These are phyloP conservation scores for Caenorhabditis remanei DNA, from an alignment of 1,140 invertebrate species.

Conservation along the genomic window DNA sequence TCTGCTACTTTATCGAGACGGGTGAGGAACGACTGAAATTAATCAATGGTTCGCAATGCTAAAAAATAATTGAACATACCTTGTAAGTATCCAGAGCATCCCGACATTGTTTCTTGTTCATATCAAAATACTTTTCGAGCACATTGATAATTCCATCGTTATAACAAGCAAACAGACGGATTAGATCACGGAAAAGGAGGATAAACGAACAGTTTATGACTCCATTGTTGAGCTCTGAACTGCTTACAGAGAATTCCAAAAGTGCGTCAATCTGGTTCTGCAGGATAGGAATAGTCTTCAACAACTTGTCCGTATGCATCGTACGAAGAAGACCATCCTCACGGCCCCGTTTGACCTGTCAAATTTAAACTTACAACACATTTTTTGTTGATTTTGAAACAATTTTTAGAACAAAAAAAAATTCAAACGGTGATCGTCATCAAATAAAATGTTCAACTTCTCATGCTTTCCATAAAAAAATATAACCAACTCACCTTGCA, in stretches of 20 bases:
- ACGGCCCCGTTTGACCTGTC: constrained; percentile 83
- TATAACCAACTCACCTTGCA: constrained; percentile 84
- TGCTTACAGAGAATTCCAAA: constrained; percentile 91
- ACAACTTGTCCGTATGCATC: constrained; percentile 95
- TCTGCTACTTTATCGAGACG: constrained; percentile 98
- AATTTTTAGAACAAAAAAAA: no score
- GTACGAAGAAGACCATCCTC: constrained; percentile 95
- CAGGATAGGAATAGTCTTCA: constrained; percentile 95
- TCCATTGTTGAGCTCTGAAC: constrained; percentile 95
- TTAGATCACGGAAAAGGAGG: constrained; percentile 97
- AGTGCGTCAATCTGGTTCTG: constrained; percentile 94
- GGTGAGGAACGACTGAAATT: constrained; percentile 77
- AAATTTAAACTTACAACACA: not conserved
- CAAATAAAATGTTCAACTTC: no score
- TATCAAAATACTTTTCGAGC: constrained; percentile 98
- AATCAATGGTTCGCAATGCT: not conserved
- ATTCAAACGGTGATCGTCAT: no score
- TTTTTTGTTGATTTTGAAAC: no score
- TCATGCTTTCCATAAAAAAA: no score
- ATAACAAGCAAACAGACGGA: constrained; percentile 98
- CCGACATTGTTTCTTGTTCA: constrained; percentile 97
- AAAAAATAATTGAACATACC: constrained; percentile 80
- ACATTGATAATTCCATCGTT: constrained; percentile 99
- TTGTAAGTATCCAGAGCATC: constrained; percentile 99
- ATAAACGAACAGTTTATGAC: constrained; percentile 99